phyloP scores from a whole-genome alignment of 2,113 vertebrate species.

The Anas platyrhynchos region DNA sequence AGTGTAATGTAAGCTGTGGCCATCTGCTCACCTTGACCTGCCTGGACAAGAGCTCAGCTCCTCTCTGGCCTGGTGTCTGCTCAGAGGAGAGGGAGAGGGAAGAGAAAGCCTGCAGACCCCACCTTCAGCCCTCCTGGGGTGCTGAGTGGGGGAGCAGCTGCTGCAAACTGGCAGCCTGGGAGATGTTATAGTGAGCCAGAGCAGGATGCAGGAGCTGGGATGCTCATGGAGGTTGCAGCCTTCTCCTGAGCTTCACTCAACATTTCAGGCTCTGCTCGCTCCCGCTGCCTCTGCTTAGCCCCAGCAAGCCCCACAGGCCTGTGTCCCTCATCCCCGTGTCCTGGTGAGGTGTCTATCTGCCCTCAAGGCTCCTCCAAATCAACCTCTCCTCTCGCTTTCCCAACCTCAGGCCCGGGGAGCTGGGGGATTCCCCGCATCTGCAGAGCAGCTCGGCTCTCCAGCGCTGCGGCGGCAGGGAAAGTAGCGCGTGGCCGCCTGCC shows the following conservation, averaged over 20 bases:
- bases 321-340: accelerated
- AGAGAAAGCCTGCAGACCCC: accelerated
- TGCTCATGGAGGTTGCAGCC: accelerated
- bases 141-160: neutral
- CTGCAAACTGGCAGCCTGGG: accelerated
- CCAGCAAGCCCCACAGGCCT: accelerated
- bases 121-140: neutral
- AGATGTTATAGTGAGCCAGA: accelerated
- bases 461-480: neutral
- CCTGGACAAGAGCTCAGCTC: neutral
- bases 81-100: neutral
- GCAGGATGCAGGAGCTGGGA: neutral
- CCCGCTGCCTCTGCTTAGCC: neutral
- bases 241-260: accelerated
- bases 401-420: neutral
- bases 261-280: neutral
- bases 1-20: neutral
- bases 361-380: neutral
- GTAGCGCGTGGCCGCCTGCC: neutral
- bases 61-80: neutral
- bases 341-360: accelerated
- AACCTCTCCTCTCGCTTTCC: neutral
- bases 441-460: neutral
- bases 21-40: neutral
- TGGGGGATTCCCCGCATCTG: neutral